Evolutionary conservation across 2,888 invertebrate genomes (phyloP), one percentile per base, ranked within the genome.

Genomic region (Listrodromus nycthemerus): DNA sequence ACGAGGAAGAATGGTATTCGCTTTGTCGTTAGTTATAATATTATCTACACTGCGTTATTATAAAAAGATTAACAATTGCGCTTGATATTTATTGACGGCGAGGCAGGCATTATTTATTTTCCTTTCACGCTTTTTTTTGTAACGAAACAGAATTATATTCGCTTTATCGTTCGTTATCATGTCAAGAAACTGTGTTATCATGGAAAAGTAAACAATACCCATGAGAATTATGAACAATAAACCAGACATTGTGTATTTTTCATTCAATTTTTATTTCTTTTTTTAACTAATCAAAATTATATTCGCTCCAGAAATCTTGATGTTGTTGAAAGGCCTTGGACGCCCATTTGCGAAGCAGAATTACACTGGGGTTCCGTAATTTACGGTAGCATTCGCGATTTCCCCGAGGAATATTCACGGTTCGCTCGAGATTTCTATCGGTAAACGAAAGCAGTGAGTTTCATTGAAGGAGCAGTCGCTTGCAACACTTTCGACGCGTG

Each of bases 341-440:
- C 16, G 1, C 24, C 30, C 24, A 63, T 50, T 75, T 30, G 19
- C 33, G 21, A 63, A 16, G 27, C 45, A 37, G 10, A 52, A 30
- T 70, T 52, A 52, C 48, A 6, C 50, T 50, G 48, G 48, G 50
- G 45, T 65, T 37, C 76, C 76, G 10, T 71, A 50, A 73, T 82
- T 82, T 27, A 69, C 50, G 45, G 21, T 33, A 37, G 33, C 52
- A 52, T 65, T 75, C 50, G 66, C 19, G 50, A 24, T 66, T 52
- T 52, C 27, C 48, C 45, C 19, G 50, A n/a, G 13, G 37, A 30
- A 37, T 37, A 48, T 71, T 73, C 67, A 67, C 73, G 63, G n/a
- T 61, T 27, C 55, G 48, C 73, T 52, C 58, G n/a, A 63, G 67
- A 74, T 82, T 78, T 78, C 41, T 45, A 74, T 82, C 73, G 55